Percentiles rank a stretch among this genome's conserved stretches.
phyloP scores from a whole-genome alignment of 2,888 invertebrate species.

The Abrostola triplasia region DNA sequence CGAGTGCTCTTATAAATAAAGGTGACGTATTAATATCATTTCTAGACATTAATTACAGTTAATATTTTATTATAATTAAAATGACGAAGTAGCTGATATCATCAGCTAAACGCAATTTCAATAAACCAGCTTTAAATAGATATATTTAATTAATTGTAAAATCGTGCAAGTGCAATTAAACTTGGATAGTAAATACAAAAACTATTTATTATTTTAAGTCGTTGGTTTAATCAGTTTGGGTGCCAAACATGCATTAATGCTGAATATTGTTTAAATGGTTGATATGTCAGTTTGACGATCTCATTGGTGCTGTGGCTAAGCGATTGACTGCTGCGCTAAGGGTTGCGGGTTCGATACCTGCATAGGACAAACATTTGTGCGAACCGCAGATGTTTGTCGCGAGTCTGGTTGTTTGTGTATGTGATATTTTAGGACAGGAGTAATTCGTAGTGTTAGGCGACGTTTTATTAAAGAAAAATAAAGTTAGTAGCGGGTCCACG shows the following conservation, averaged over 20 bases:
- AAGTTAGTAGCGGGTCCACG: too few species aligned
- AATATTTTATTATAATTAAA: conserved; percentile 5
- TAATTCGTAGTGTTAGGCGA: too few species aligned
- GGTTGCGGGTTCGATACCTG: too few species aligned
- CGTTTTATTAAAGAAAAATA: too few species aligned
- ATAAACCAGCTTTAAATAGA: background rate
- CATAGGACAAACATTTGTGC: too few species aligned
- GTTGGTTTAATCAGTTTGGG: conserved; percentile 21
- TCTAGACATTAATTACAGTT: background rate
- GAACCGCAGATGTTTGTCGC: too few species aligned
- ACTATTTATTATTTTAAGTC: conserved; percentile 11
- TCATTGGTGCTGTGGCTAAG: too few species aligned
- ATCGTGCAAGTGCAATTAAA: conserved; percentile 9
- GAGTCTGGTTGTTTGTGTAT: too few species aligned
- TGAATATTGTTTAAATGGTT: conserved; percentile 13
- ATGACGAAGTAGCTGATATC: conserved; percentile 2
- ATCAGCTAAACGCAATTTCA: background rate
- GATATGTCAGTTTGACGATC: conserved; percentile 9
- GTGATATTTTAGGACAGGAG: too few species aligned
- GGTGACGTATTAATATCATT: background rate
- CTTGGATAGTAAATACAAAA: conserved; percentile 25
- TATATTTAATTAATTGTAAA: background rate
- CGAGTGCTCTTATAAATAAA: background rate
- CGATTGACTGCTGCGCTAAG: too few species aligned
- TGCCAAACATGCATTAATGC: conserved; percentile 17